Percentiles rank a stretch among this genome's conserved stretches.
Conservation (phyloP, 2,113 vertebrate genomes). For the Turnix velox region DNA sequence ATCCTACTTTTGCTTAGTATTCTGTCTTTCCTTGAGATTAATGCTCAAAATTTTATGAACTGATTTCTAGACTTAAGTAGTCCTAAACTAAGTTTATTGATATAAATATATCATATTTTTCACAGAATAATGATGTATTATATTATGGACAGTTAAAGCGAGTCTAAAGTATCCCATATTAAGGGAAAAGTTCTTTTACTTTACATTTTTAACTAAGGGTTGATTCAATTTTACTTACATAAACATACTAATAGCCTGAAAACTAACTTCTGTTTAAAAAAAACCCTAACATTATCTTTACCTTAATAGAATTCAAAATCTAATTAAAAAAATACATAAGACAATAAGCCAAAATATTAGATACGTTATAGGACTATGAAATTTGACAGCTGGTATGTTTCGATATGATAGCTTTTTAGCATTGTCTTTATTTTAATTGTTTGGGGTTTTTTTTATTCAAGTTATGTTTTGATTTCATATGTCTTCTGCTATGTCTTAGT, state of each 20-base stretch:
- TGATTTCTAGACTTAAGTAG: background rate
- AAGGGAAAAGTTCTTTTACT: slow-evolving; percentile 2
- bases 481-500: background rate
- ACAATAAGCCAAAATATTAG: background rate
- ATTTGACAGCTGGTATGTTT: background rate
- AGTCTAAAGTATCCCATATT: background rate
- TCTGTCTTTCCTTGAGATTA: background rate
- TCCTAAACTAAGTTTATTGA: background rate
- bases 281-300: background rate
- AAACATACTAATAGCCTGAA: slow-evolving; percentile 11
- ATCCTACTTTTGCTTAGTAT: background rate
- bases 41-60: background rate
- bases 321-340: background rate
- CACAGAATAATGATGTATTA: background rate
- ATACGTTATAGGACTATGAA: background rate
- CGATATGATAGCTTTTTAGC: background rate
- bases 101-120: background rate
- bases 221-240: background rate
- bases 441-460: background rate
- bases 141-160: slow-evolving; percentile 7
- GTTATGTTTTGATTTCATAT: background rate
- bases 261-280: background rate
- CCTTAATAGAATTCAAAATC: background rate
- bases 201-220: slow-evolving; percentile 22
- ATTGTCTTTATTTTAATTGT: rapidly evolving